Conservation (phyloP, 2,888 invertebrate species). For the Byasa hedistus region DNA sequence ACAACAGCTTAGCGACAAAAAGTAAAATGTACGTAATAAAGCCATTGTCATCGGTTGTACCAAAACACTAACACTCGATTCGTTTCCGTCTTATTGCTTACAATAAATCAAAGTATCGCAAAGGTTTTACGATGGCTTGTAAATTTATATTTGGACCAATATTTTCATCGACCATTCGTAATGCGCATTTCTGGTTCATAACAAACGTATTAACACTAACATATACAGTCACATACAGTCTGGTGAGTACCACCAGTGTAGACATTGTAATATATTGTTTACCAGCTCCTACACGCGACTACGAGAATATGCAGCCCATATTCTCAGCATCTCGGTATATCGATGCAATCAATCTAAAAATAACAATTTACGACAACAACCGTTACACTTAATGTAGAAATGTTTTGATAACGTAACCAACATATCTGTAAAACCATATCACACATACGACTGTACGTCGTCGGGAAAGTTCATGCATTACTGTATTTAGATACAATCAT, state of each 20-base stretch:
- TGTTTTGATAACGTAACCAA: neutral
- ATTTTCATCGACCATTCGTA: constrained; percentile 23
- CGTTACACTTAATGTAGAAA: neutral
- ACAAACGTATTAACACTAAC: neutral
- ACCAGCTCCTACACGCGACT: neutral
- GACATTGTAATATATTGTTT: constrained; percentile 1
- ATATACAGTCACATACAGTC: constrained; percentile 1
- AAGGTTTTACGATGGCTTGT: constrained; percentile 20
- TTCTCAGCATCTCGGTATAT: neutral
- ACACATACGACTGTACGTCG: too few species aligned
- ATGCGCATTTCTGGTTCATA: constrained; percentile 13
- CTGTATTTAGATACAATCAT: too few species aligned
- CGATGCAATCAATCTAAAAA: neutral
- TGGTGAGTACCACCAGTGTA: neutral
- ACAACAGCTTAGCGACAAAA: neutral
- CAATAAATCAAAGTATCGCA: constrained; percentile 28
- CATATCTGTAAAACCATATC: too few species aligned
- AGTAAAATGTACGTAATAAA: neutral
- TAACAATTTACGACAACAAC: neutral
- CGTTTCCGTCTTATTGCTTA: constrained; percentile 10
- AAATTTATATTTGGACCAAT: constrained; percentile 31
- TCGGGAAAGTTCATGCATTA: too few species aligned
- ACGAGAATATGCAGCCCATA: neutral
- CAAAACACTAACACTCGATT: constrained; percentile 15
- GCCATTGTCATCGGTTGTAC: constrained; percentile 19